Conservation (phyloP, 1,140 invertebrate species). For the Chelonus insularis region DNA sequence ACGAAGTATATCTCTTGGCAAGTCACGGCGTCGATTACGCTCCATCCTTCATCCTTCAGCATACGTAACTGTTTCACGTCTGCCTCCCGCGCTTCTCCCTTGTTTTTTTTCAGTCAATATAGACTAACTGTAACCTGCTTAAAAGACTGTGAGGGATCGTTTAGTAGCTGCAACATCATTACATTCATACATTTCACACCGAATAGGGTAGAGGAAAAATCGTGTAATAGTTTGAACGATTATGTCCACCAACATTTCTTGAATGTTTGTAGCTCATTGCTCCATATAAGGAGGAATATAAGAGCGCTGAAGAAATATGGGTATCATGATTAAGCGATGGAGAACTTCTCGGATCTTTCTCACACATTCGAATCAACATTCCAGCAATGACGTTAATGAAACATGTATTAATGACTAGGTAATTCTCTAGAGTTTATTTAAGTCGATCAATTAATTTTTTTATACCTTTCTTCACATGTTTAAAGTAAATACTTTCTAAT, state of each 20-base stretch:
- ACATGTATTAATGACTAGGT: constrained; percentile 22
- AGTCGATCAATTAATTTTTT: not conserved
- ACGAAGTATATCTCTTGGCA: constrained; percentile 12
- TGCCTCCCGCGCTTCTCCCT: not conserved
- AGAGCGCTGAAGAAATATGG: constrained; percentile 11
- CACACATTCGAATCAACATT: not conserved
- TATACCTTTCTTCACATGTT: not conserved
- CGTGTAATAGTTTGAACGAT: constrained; percentile 21
- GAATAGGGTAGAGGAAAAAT: constrained; percentile 27
- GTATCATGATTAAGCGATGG: constrained; percentile 3
- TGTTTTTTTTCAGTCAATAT: too few species aligned
- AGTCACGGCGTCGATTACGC: constrained; percentile 26
- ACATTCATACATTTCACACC: constrained; percentile 8
- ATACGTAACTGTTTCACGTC: constrained; percentile 21
- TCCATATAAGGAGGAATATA: constrained; percentile 22
- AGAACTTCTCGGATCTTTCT: constrained; percentile 9
- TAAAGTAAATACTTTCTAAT: not conserved
- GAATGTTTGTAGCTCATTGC: constrained; percentile 3
- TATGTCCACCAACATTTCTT: not conserved
- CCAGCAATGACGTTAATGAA: constrained; percentile 25
- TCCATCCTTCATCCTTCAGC: constrained; percentile 25
- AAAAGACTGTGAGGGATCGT: not conserved
- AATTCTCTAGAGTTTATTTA: not conserved
- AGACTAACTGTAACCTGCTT: too few species aligned
- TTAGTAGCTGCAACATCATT: not conserved